Evolutionary conservation across 2,113 vertebrate species (phyloP).

Genomic region (Eublepharis macularius): DNA sequence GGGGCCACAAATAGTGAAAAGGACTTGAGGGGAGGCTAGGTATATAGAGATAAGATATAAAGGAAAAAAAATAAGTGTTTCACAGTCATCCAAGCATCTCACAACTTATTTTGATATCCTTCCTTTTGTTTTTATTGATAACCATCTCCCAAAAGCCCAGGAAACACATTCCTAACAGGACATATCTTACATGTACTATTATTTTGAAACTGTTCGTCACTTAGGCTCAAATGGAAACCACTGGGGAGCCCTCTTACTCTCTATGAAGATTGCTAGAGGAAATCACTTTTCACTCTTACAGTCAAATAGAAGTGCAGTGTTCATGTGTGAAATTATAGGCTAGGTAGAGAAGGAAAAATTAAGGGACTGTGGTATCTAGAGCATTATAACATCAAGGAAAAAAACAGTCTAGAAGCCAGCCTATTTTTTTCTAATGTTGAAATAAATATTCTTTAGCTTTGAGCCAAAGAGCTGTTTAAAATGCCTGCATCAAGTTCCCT

Average conservation of each 20-base stretch:
- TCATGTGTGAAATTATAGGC: conserved; percentile 25
- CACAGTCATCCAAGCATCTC: neutral
- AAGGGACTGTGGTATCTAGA: conserved; percentile 1
- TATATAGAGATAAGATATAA: neutral
- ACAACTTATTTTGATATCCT: neutral
- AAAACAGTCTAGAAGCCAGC: neutral
- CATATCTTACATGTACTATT: conserved; percentile 12
- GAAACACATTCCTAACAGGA: conserved; percentile 3
- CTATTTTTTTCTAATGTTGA: neutral
- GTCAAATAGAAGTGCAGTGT: neutral
- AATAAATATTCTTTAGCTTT: neutral
- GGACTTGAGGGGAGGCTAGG: no score
- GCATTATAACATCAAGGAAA: neutral
- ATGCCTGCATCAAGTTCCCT: neutral
- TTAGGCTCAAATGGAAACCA: conserved; percentile 36
- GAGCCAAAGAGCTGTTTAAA: neutral
- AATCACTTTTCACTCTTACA: conserved; percentile 25
- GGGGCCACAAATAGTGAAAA: neutral
- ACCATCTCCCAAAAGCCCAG: neutral
- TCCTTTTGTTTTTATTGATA: neutral
- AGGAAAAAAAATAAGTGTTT: neutral
- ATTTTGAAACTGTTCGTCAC: conserved; percentile 29
- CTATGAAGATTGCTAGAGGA: conserved; percentile 28
- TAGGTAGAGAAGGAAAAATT: conserved; percentile 3
- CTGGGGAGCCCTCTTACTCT: conserved; percentile 19